Conservation (phyloP, 2,888 invertebrate species). For the Cyaniris semiargus region DNA sequence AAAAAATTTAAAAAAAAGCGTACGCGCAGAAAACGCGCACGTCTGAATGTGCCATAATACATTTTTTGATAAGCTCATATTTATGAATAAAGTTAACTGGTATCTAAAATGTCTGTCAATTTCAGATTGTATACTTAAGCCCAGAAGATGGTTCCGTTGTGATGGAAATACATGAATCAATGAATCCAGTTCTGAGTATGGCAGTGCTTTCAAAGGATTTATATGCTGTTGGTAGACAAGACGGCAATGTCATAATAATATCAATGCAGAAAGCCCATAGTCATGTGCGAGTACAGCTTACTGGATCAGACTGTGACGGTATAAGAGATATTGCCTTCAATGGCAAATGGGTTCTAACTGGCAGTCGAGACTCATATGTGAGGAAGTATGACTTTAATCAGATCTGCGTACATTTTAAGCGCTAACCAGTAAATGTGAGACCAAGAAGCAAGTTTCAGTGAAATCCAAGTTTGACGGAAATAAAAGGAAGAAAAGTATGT, state of each 20-base stretch:
- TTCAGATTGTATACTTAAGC: conserved; percentile 61
- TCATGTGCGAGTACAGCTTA: conserved; percentile 75
- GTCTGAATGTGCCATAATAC: too few species aligned
- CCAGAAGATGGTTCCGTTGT: conserved; percentile 56
- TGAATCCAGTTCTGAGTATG: conserved; percentile 79
- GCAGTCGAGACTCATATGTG: conserved; percentile 82
- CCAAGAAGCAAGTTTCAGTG: neutral
- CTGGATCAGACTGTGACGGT: conserved; percentile 86
- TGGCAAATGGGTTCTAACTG: conserved; percentile 81
- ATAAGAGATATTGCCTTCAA: conserved; percentile 82
- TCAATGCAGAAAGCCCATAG: conserved; percentile 62
- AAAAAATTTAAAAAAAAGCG: too few species aligned
- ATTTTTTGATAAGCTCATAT: neutral
- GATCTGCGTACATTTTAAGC: conserved; percentile 72
- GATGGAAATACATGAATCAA: conserved; percentile 76
- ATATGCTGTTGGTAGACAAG: conserved; percentile 81
- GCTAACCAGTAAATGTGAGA: conserved; percentile 40
- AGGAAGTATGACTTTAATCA: conserved; percentile 82
- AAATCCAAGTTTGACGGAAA: neutral
- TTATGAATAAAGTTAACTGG: neutral
- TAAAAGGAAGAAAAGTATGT: neutral
- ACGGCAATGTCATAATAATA: conserved; percentile 82
- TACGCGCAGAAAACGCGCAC: too few species aligned
- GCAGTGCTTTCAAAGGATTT: conserved; percentile 69
- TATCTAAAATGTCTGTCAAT: conserved; percentile 37